These are phyloP conservation scores for Microcebus tavaratra DNA, from an alignment of 2,113 vertebrate species.

Conservation along the genomic window DNA sequence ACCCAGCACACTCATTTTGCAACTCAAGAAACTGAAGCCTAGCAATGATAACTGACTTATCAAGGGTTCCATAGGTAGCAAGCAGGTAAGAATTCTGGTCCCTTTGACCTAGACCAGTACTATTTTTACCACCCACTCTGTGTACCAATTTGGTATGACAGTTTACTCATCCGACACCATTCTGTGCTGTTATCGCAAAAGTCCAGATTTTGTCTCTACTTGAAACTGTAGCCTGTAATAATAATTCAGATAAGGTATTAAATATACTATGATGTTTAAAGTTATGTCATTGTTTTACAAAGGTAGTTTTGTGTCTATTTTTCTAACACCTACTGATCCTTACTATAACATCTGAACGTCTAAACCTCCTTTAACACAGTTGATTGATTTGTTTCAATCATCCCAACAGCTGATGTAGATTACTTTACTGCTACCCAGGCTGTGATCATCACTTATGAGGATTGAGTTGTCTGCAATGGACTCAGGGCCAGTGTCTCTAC, in stretches of 20 bases:
- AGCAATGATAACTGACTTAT: neutral
- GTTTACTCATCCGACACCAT: neutral
- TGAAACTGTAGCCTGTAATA: neutral
- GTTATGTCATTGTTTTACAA: conserved; percentile 4
- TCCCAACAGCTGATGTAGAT: neutral
- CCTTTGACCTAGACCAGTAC: neutral
- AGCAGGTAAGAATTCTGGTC: neutral
- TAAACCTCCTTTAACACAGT: neutral
- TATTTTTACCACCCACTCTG: neutral
- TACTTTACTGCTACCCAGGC: neutral
- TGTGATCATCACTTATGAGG: neutral
- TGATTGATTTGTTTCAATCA: neutral
- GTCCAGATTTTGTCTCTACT: conserved; percentile 34
- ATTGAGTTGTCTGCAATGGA: neutral
- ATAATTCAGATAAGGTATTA: conserved; percentile 23
- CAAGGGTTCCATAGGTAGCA: neutral
- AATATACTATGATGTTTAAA: neutral
- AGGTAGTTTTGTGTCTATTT: conserved; percentile 36
- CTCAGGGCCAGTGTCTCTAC: neutral
- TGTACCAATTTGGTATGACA: neutral
- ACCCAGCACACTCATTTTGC: neutral
- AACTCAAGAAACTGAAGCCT: conserved; percentile 9
- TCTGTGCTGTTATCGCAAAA: conserved; percentile 34
- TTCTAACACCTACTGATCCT: conserved; percentile 27
- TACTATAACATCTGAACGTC: neutral